Evolutionary conservation across 2,113 vertebrate species (phyloP).

Genomic region (Scophthalmus maximus): DNA sequence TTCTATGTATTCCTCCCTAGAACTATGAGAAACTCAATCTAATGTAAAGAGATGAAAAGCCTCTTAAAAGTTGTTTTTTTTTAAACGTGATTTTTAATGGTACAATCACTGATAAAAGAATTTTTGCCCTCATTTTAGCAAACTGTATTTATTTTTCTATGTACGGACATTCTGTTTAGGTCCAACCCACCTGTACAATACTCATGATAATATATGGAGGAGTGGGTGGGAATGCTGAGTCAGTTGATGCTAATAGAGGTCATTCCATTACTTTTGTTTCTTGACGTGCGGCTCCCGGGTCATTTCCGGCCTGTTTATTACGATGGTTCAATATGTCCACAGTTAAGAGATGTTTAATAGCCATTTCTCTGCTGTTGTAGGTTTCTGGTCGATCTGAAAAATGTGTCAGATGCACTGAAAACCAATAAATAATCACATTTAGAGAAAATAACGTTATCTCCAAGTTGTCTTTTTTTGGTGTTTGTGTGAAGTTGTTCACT

Average conservation of each 20-base stretch:
- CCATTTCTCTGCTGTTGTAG: slow-evolving; percentile 44
- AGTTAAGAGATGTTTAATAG: slow-evolving; percentile 49
- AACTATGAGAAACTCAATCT: slow-evolving; percentile 76
- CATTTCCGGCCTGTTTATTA: slow-evolving; percentile 27
- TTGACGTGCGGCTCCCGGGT: slow-evolving; percentile 30
- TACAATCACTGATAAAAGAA: slow-evolving; percentile 80
- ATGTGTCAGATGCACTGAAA: slow-evolving; percentile 49
- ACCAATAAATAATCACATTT: slow-evolving; percentile 52
- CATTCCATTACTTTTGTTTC: slow-evolving; percentile 49
- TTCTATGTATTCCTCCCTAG: slow-evolving; percentile 82
- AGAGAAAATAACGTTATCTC: slow-evolving; percentile 19
- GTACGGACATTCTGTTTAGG: slow-evolving; percentile 71
- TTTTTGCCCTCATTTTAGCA: slow-evolving; percentile 79
- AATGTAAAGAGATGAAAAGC: slow-evolving; percentile 80
- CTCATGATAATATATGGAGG: slow-evolving; percentile 61
- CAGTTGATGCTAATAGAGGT: slow-evolving; percentile 36
- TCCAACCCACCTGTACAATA: slow-evolving; percentile 69
- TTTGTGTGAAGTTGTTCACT: background rate
- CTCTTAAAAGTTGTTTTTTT: slow-evolving; percentile 70
- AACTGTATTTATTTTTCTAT: slow-evolving; percentile 86
- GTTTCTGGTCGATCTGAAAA: slow-evolving; percentile 42
- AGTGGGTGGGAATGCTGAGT: slow-evolving; percentile 60
- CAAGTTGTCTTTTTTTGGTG: slow-evolving; percentile 4
- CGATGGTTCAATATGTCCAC: slow-evolving; percentile 47
- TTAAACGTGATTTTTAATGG: slow-evolving; percentile 76